Conservation (phyloP, 1,140 invertebrate genomes). For the Epicauta chinensis region DNA sequence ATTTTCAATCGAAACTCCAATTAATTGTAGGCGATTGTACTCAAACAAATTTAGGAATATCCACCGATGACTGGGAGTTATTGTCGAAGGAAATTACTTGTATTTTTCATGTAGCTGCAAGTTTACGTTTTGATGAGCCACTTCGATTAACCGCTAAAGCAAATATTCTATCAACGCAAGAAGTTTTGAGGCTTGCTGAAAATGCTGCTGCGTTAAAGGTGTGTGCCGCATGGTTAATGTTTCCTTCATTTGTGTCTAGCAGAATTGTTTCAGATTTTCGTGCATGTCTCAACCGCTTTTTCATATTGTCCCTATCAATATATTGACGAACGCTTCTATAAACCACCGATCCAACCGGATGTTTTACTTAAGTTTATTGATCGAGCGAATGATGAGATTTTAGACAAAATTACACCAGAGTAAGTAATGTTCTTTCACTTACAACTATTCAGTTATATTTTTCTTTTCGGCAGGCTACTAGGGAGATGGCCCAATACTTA, state of each 20-base stretch:
- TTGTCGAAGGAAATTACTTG: conserved; percentile 1
- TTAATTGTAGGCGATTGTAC: conserved; percentile 3
- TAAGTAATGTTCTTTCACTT: no score
- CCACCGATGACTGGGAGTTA: not conserved
- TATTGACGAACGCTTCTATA: conserved; percentile 54
- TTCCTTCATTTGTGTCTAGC: no score
- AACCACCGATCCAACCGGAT: conserved; percentile 43
- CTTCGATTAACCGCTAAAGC: no score
- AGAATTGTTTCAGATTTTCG: conserved; percentile 9
- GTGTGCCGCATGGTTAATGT: no score
- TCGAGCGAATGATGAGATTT: not conserved
- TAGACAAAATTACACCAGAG: conserved; percentile 1
- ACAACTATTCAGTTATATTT: no score
- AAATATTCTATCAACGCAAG: no score
- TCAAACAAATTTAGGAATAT: not conserved
- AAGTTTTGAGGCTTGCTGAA: no score
- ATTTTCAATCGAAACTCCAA: not conserved
- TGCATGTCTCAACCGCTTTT: conserved; percentile 55
- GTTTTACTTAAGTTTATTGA: conserved; percentile 1
- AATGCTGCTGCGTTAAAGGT: no score
- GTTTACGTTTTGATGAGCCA: no score
- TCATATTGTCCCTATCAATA: conserved; percentile 47
- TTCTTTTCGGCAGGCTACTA: conserved; percentile 36
- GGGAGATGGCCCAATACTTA: conserved; percentile 57
- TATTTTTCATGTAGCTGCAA: not conserved